These are phyloP conservation scores for Limosa lapponica DNA, from an alignment of 2,797 vertebrate species.

Conservation along the genomic window DNA sequence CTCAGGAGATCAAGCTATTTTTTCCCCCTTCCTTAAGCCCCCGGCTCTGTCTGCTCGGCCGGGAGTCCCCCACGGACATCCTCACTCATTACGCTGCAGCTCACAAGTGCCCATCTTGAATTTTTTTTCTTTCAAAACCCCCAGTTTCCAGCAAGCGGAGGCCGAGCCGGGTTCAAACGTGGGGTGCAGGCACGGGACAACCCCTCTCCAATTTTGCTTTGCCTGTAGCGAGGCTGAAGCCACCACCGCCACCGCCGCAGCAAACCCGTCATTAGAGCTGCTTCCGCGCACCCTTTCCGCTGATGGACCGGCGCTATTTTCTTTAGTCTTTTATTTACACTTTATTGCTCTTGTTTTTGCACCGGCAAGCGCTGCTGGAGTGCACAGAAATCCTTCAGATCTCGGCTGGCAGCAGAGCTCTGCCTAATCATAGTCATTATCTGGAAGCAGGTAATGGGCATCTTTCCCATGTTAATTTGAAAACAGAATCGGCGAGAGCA, in stretches of 20 bases:
- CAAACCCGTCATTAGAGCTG: neutral
- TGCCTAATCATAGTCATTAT: constrained; percentile 75
- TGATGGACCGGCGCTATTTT: constrained; percentile 17
- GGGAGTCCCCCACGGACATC: neutral
- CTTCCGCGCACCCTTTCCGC: neutral
- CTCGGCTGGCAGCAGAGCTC: constrained; percentile 72
- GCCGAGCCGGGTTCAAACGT: neutral
- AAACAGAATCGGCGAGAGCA: constrained; percentile 60
- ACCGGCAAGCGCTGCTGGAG: constrained; percentile 68
- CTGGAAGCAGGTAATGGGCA: constrained; percentile 76
- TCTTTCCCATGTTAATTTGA: constrained; percentile 74
- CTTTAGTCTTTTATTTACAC: constrained; percentile 72
- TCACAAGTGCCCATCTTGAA: neutral
- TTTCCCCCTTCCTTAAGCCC: accelerated
- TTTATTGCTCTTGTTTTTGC: constrained; percentile 70
- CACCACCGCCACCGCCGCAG: neutral
- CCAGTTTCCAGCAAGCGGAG: neutral
- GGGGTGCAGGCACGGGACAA: neutral
- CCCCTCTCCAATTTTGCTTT: neutral
- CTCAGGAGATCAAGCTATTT: neutral
- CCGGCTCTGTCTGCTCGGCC: neutral
- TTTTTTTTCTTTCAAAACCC: neutral
- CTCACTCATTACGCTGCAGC: neutral
- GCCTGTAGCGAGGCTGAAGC: neutral
- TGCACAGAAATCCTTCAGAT: constrained; percentile 70